These are phyloP conservation scores for Solen grandis DNA, from an alignment of 1,140 invertebrate species.

Conservation along the genomic window DNA sequence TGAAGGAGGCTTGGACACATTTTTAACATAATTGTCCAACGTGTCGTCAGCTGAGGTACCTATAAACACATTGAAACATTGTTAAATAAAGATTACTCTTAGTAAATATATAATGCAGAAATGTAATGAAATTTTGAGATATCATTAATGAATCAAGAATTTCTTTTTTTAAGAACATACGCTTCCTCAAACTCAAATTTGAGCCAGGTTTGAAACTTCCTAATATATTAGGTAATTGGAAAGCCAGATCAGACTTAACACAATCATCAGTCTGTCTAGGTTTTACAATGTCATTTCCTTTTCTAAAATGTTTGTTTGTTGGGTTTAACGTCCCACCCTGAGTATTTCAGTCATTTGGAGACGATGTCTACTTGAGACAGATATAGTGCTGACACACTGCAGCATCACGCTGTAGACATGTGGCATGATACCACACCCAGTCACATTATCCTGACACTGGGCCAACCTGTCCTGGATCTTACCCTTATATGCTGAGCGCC, in stretches of 20 bases:
- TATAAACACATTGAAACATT: constrained; percentile 3
- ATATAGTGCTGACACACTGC: too few relatives aligned
- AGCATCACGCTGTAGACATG: too few relatives aligned
- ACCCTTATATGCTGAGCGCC: too few relatives aligned
- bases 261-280: not conserved
- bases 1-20: constrained; percentile 52
- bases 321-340: too few relatives aligned
- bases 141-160: not conserved
- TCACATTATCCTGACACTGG: too few relatives aligned
- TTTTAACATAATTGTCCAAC: constrained; percentile 64
- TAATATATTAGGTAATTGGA: not conserved
- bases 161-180: not conserved
- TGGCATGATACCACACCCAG: too few relatives aligned
- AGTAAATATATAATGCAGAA: not conserved
- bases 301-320: too few relatives aligned
- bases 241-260: not conserved
- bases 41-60: constrained; percentile 67
- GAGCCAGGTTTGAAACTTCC: not conserved
- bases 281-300: not conserved
- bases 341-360: too few relatives aligned
- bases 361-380: too few relatives aligned
- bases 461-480: too few relatives aligned
- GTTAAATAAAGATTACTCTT: not conserved
- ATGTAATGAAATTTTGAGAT: not conserved
- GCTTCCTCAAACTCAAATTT: not conserved